These are phyloP conservation scores for Zaprionus ornatus DNA, from an alignment of 1,140 invertebrate genomes.

Conservation along the genomic window DNA sequence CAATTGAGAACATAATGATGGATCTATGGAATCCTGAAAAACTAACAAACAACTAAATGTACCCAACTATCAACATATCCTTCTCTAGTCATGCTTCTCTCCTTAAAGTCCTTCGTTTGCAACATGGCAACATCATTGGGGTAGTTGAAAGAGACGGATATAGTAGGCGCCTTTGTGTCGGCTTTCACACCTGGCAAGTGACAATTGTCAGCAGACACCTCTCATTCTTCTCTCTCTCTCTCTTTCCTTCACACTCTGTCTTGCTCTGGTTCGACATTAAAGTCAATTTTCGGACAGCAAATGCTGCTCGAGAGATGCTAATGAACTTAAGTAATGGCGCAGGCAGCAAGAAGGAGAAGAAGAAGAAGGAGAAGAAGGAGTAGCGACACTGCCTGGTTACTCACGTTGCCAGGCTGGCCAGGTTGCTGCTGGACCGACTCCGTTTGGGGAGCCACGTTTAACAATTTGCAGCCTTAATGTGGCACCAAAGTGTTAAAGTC, in stretches of 20 bases:
- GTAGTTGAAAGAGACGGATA: neutral
- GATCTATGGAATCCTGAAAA: too few relatives aligned
- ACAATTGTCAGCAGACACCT: neutral
- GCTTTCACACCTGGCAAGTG: neutral
- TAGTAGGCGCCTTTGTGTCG: neutral
- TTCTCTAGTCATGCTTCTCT: too few relatives aligned
- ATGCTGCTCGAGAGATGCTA: constrained; percentile 65
- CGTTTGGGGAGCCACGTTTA: constrained; percentile 59
- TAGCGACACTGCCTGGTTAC: neutral
- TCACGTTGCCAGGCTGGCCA: constrained; percentile 26
- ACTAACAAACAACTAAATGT: too few relatives aligned
- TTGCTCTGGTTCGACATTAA: constrained; percentile 20
- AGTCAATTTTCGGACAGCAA: constrained; percentile 42
- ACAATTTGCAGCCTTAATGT: constrained; percentile 79
- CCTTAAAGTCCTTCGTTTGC: too few relatives aligned
- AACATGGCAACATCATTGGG: too few relatives aligned
- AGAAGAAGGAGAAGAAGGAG: neutral
- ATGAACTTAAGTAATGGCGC: constrained; percentile 72
- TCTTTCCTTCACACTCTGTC: neutral
- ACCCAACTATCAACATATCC: too few relatives aligned
- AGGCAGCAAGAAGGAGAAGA: neutral
- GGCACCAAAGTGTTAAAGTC: constrained; percentile 78
- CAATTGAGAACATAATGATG: too few relatives aligned
- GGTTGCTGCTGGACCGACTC: constrained; percentile 7
- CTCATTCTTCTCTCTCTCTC: neutral